Base-by-base conservation (phyloP, 2,888 invertebrate genomes). In the Colletes collaris region DNA sequence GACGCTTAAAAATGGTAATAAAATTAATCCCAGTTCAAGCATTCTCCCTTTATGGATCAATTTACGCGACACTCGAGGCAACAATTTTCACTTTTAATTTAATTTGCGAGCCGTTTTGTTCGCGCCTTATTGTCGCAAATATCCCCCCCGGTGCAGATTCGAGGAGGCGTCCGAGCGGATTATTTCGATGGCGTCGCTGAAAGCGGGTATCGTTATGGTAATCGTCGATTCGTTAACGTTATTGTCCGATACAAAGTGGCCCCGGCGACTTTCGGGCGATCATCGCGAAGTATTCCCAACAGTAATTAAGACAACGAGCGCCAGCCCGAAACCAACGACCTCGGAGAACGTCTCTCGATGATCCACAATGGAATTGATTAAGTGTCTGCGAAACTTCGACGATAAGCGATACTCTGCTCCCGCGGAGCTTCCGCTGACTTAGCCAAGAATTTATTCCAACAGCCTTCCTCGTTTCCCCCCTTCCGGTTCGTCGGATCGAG, bases 291-390 rank as follows among this genome's bases (percentile, higher is more conserved):
- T n/a, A 11, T 49, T 62, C 40, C 10, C 50, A 52, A 76, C 50
- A 27, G 55, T 58, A 77, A 77, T 77, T 67, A 77, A 77, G 37
- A 55, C 76, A 37, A 62, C 60, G 35, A n/a, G 49, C n/a, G 27
- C 27, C 27, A 56, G 4, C 11, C 46, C 37, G 37, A 60, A 27
- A 64, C 73, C n/a, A 52, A 67, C 50, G 63, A 44, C 35, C 62
- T 35, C 40, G 10, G 27, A n/a, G 40, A 16, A 62, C 40, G 7
- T 55, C 37, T 16, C 49, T 49, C 13, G 60, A 65, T 50, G 56
- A 64, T 52, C 58, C 58, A 50, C 76, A 64, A 76, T 68, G 62
- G 67, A 76, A 77, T 77, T 64, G 68, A 77, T 64, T 64, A 76
- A 77, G 63, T 63, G 56, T 53, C 52, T 16, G 52, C 58, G 46